phyloP scores from a whole-genome alignment of 2,888 invertebrate species.

The Acronicta leporina region DNA sequence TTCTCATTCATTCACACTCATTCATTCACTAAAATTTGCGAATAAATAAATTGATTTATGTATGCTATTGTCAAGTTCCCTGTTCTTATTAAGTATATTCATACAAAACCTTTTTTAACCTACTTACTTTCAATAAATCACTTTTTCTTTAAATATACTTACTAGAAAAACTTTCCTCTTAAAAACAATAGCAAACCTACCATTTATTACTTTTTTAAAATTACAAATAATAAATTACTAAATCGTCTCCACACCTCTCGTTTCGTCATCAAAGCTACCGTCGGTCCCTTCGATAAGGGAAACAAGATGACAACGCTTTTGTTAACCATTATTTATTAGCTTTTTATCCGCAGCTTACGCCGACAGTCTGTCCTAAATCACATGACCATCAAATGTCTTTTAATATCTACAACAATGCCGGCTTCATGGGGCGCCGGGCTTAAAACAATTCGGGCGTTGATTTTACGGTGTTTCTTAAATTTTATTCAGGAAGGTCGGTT shows the following conservation, averaged over 20 bases:
- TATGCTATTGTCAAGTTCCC: too few species aligned
- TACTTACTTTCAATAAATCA: too few species aligned
- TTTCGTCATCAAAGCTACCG: constrained; percentile 74
- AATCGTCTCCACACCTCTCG: constrained; percentile 66
- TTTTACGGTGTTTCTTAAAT: constrained; percentile 22
- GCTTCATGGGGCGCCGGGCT: constrained; percentile 16
- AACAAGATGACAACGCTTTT: constrained; percentile 87
- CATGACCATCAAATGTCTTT: constrained; percentile 69
- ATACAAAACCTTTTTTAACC: too few species aligned
- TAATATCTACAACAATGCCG: constrained; percentile 58
- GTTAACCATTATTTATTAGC: constrained; percentile 87
- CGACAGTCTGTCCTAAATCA: constrained; percentile 80
- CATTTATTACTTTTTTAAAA: not conserved
- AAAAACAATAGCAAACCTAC: too few species aligned
- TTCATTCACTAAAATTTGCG: too few species aligned
- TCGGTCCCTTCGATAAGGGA: constrained; percentile 77
- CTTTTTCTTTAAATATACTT: not conserved
- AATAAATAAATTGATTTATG: too few species aligned
- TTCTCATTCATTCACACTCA: too few species aligned
- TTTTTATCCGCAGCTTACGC: constrained; percentile 78
- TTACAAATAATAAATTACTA: not conserved
- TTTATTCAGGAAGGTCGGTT: constrained; percentile 10
- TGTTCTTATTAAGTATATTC: too few species aligned
- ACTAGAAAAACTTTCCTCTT: not conserved
- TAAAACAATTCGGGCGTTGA: constrained; percentile 24